Percentiles rank a stretch among this genome's conserved stretches.
Evolutionary conservation across 2,113 vertebrate genomes (phyloP).

Genomic region (Paratilapia polleni): DNA sequence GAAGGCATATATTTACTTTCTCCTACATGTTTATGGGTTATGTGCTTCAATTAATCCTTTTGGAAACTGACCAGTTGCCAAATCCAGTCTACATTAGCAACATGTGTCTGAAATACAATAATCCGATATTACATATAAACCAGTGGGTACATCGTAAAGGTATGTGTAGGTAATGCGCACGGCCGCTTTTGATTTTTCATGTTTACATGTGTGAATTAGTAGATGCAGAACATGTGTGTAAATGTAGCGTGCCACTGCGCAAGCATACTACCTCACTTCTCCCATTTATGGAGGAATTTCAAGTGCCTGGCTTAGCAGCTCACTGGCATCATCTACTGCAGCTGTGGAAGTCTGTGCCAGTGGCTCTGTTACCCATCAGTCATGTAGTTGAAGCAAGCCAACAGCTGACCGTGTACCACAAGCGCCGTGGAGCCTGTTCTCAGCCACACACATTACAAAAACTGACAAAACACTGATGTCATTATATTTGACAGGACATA

Average conservation of each 20-base stretch:
- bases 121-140: background rate
- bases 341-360: constrained; percentile 65
- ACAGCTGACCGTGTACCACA: constrained; percentile 64
- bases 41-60: constrained; percentile 21
- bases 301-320: constrained; percentile 32
- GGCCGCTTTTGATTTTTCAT: background rate
- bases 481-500: constrained; percentile 56
- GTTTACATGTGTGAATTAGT: background rate
- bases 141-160: background rate
- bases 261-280: constrained; percentile 29
- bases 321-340: constrained; percentile 46
- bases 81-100: constrained; percentile 22
- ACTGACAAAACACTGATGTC: constrained; percentile 62
- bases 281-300: constrained; percentile 23
- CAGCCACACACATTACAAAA: constrained; percentile 18
- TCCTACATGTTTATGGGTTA: constrained; percentile 36
- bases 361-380: constrained; percentile 66
- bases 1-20: constrained; percentile 21
- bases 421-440: constrained; percentile 10
- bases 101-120: constrained; percentile 13
- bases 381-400: constrained; percentile 46
- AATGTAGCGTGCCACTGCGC: background rate
- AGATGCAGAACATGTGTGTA: background rate
- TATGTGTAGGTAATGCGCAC: background rate
- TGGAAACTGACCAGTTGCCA: constrained; percentile 15